Evolutionary conservation across 2,888 invertebrate genomes (phyloP).

Genomic region (Plagiodera versicolora): DNA sequence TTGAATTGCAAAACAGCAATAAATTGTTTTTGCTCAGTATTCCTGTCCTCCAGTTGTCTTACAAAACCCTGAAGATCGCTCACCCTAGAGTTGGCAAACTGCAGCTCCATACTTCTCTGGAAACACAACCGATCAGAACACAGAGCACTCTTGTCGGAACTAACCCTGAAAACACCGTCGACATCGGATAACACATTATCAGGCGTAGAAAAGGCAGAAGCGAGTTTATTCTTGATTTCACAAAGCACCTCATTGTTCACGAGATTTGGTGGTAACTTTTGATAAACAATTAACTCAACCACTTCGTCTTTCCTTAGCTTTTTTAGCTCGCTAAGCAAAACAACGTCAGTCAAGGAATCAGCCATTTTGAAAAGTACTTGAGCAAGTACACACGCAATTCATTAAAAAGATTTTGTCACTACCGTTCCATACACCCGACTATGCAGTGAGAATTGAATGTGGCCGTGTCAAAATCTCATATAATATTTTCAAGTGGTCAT

Average conservation of each 20-base stretch:
- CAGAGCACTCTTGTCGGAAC: not conserved
- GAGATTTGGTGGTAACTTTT: not conserved
- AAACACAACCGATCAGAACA: constrained; percentile 2
- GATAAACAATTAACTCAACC: no score
- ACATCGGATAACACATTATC: not conserved
- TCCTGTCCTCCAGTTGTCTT: constrained; percentile 1
- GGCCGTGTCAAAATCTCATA: no score
- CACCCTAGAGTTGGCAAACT: constrained; percentile 8
- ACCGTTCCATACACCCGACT: no score
- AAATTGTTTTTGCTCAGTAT: constrained; percentile 5
- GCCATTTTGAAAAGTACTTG: not conserved
- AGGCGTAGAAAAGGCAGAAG: not conserved
- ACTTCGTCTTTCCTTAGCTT: not conserved
- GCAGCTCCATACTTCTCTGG: not conserved
- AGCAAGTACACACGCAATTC: no score
- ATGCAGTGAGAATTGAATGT: no score
- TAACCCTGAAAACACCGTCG: not conserved
- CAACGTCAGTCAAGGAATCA: not conserved
- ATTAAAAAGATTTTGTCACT: no score
- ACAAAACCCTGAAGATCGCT: constrained; percentile 3
- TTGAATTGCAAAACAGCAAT: constrained; percentile 1
- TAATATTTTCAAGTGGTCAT: no score
- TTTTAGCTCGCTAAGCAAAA: constrained; percentile 5
- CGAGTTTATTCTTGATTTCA: not conserved
- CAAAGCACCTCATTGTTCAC: constrained; percentile 7